Evolutionary conservation across 92 coral and sea anemone species (phyloP).

Genomic region (Plumapathes pennacea): DNA sequence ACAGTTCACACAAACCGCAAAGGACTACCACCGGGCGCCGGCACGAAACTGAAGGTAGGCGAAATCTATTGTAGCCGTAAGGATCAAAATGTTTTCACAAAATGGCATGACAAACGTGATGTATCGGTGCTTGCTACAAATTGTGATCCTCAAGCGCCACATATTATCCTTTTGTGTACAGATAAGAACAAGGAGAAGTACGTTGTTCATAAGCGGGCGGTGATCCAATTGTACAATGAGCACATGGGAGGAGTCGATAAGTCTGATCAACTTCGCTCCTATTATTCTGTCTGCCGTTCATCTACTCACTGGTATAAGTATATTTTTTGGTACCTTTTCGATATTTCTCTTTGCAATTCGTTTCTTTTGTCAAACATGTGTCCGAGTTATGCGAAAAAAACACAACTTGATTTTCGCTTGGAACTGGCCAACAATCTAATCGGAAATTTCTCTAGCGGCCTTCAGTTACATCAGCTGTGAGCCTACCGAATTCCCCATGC

Average conservation of each 20-base stretch:
- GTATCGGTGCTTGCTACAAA: constrained; percentile 10
- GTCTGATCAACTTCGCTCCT: constrained; percentile 14
- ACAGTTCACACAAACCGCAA: constrained; percentile 35
- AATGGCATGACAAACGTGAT: constrained; percentile 48
- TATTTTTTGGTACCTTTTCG: constrained; percentile 39
- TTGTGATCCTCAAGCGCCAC: constrained; percentile 1
- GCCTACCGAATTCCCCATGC: neutral
- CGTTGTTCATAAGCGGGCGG: neutral
- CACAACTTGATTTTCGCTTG: constrained; percentile 12
- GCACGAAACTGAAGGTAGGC: constrained; percentile 17
- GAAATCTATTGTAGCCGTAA: neutral
- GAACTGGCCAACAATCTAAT: constrained; percentile 29
- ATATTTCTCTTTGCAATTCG: constrained; percentile 26
- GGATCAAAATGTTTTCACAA: constrained; percentile 21
- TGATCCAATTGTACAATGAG: constrained; percentile 4
- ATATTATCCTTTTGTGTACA: constrained; percentile 10
- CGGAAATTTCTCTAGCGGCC: constrained; percentile 20
- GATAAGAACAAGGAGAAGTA: constrained; percentile 11
- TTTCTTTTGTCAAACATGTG: constrained; percentile 25
- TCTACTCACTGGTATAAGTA: constrained; percentile 41
- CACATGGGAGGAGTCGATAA: constrained; percentile 31
- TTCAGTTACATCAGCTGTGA: neutral
- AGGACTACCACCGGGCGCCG: constrained; percentile 27
- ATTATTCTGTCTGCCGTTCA: constrained; percentile 18
- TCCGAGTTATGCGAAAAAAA: neutral